Evolutionary conservation across 2,888 invertebrate species (phyloP), one percentile per base, ranked within the genome.

Genomic region (Diarsia dahlii): DNA sequence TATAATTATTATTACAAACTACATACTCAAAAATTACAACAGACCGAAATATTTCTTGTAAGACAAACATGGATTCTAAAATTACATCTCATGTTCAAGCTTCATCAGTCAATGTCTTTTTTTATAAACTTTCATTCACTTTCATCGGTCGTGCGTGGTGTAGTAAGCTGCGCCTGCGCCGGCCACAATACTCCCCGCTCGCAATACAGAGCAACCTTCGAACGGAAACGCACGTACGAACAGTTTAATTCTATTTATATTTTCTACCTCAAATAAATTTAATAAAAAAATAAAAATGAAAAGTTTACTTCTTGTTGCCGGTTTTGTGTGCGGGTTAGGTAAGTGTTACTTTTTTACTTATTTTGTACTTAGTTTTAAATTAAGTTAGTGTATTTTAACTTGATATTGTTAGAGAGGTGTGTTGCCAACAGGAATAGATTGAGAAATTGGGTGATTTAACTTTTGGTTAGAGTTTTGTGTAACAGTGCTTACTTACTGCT

Each of bases 141-240:
- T 88, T 89, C 82, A 80, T 78, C 85, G 76, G 79, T 84, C 89
- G 93, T 82, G 84, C 85, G 89, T 81, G 84, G 84, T 88, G 84
- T 90, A 91, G 88, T 85, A 86, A 89, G 89, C 86, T 90, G 89
- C 88, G 91, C 90, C 81, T 80, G 90, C 90, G 91, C 90, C 89
- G 88, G 87, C 86, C 86, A 92, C 93, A 92, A 91, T 91, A 88
- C 88, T 85, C 88, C 84, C 71, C 83, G 86, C 90, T 85, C 90
- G 90, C 96, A 96, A 96, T 95, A 94, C 94, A 86, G 88, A 91
- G 86, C 94, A 93, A 94, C 94, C 94, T 94, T 93, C 92, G 93
- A 86, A 89, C 90, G 91, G 92, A 93, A 92, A 84, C 93, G 93
- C 95, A 96, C 96, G 96, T 93, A 90, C 90, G 89, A 91, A 84